Evolutionary conservation across 1,140 invertebrate species (phyloP), one percentile per base, ranked within the genome.

Genomic region (Ditylenchus dipsaci): DNA sequence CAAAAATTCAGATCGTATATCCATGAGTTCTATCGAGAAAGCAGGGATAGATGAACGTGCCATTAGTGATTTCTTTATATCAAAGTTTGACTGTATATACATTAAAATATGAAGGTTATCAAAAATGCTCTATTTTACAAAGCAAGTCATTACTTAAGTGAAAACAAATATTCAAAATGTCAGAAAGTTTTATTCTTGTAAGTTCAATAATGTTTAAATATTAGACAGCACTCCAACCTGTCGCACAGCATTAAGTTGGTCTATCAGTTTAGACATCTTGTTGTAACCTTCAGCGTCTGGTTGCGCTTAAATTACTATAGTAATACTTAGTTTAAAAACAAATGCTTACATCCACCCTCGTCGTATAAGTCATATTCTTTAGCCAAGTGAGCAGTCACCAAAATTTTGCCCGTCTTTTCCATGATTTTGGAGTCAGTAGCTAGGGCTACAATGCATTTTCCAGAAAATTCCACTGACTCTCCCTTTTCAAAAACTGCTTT

Each of bases 391-490:
- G n/a, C 73, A n/a, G 73, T 75, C n/a, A 67, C 53, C 8, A 74
- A 59, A 61, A 76, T 71, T 57, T 42, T n/a, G 0, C 73, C 73
- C 23, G 59, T 75, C 26, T 73, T 72, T 15, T 45, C 21, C 21
- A 59, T 33, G 15, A 42, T 23, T 17, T 72, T 72, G n/a, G 21
- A 27, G 47, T 74, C 73, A 7, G 8, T 26, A 8, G 74, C 74
- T n/a, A 74, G 23, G 7, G 67, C 72, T 13, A 74, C 73, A 7
- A 74, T 58, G 1, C 73, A 73, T 26, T 74, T 74, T 15, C 73
- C 73, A 30, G 58, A 43, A 63, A 75, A 74, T 42, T 74, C 73
- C 19, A 63, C 30, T 1, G 73, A 66, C 61, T 74, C 73, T 1
- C 63, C 71, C 23, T 9, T 60, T 21, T 30, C 66, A 19, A 69